A percentile compares a stretch with the other conserved stretches of the same genome.
These are phyloP conservation scores for Mormoops blainvillei DNA, from an alignment of 2,113 vertebrate species.

Conservation along the genomic window DNA sequence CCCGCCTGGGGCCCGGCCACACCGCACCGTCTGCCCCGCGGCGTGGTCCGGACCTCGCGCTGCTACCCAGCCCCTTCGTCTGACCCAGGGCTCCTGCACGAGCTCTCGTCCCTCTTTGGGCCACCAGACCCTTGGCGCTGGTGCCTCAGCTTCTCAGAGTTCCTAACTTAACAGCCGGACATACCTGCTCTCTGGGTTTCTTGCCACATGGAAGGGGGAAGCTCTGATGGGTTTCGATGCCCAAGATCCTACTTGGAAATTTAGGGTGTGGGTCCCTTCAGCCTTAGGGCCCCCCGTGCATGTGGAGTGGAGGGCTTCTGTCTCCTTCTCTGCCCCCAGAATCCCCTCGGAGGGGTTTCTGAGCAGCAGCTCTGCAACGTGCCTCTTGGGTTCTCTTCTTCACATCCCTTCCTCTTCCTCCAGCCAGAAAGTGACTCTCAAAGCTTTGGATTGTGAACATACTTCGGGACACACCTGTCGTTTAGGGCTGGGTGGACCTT, in stretches of 20 bases:
- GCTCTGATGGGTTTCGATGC: accelerated
- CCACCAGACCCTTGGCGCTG: background rate
- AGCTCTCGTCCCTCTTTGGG: no score
- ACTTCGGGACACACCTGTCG: background rate
- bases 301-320: background rate
- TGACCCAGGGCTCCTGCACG: accelerated
- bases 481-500: background rate
- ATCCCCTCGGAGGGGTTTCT: background rate
- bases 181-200: accelerated
- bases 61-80: no score
- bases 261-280: background rate
- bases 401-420: background rate
- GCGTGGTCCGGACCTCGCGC: no score
- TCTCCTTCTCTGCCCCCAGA: no score
- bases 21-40: accelerated
- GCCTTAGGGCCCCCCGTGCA: no score
- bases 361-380: background rate
- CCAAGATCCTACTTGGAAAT: background rate
- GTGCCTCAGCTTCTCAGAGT: background rate
- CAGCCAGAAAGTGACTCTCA: no score
- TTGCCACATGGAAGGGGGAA: background rate
- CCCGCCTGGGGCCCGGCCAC: accelerated
- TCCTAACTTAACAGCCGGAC: background rate
- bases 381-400: background rate
- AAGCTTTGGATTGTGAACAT: accelerated